These are phyloP conservation scores for Panagrolaimus sp. DNA, from an alignment of 1,140 invertebrate species.

Conservation along the genomic window DNA sequence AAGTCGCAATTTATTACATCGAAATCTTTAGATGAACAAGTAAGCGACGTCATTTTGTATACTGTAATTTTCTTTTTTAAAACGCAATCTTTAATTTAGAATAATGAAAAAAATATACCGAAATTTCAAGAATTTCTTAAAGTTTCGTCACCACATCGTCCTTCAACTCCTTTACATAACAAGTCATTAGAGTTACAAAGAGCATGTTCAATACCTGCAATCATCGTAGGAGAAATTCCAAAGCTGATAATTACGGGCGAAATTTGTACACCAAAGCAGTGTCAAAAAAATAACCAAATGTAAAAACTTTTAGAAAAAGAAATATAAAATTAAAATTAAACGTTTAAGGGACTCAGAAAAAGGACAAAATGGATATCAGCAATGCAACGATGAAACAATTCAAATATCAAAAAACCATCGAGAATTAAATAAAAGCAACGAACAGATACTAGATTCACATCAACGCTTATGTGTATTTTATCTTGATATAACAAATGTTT, in stretches of 20 bases:
- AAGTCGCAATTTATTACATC: constrained; percentile 30
- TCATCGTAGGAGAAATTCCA: constrained; percentile 48
- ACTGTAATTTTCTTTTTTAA: not conserved
- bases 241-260: constrained; percentile 38
- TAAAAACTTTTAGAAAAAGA: not conserved
- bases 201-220: constrained; percentile 46
- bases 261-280: not conserved
- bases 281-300: not conserved
- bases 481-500: constrained; percentile 3
- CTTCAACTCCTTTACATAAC: constrained; percentile 5
- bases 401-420: too few species aligned
- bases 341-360: not conserved
- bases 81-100: not conserved
- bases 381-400: constrained; percentile 12
- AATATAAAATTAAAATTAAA: not conserved
- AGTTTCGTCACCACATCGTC: constrained; percentile 17
- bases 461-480: not conserved
- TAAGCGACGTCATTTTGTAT: not conserved
- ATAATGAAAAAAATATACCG: not conserved
- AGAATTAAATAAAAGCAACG: too few species aligned
- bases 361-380: not conserved
- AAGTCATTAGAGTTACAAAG: constrained; percentile 34
- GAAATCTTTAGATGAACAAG: constrained; percentile 36
- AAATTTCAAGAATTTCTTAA: constrained; percentile 12
- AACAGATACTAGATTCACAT: not conserved